Conservation (phyloP, 35 echinoderm and acorn worm genomes). For the Ptychodera flava region DNA sequence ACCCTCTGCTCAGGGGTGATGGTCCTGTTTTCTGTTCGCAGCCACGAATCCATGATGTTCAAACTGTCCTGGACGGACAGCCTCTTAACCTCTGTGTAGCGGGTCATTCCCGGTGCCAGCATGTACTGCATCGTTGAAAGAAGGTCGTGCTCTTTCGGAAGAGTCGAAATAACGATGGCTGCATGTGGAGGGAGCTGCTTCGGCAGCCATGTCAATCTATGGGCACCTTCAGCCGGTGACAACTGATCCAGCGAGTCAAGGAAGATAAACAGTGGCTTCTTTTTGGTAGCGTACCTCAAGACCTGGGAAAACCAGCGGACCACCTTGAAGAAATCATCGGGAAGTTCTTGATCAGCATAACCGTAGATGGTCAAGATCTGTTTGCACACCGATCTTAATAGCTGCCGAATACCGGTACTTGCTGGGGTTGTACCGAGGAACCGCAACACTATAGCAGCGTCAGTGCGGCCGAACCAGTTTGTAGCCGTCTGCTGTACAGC, state of each 20-base stretch:
- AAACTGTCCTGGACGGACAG: not conserved
- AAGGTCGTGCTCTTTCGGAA: not conserved
- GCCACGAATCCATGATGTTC: not conserved
- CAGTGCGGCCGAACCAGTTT: not conserved
- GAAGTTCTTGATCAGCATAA: not conserved
- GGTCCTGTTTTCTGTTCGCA: not conserved
- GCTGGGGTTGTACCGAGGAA: not conserved
- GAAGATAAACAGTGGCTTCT: not conserved
- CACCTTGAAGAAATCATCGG: not conserved
- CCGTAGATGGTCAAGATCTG: not conserved
- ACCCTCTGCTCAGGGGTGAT: not conserved
- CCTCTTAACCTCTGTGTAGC: not conserved
- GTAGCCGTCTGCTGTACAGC: not conserved
- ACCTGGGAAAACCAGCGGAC: not conserved
- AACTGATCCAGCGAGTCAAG: not conserved
- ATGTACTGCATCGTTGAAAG: not conserved
- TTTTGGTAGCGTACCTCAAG: not conserved
- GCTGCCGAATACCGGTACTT: not conserved
- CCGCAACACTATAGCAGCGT: constrained; percentile 4
- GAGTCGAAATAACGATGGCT: not conserved
- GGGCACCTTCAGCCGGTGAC: not conserved
- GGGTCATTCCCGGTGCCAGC: not conserved
- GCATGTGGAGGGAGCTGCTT: not conserved
- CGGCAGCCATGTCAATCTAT: not conserved
- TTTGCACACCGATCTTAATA: not conserved